These are phyloP conservation scores for Leptobrachium leishanense DNA, from an alignment of 2,113 vertebrate species.

Conservation along the genomic window DNA sequence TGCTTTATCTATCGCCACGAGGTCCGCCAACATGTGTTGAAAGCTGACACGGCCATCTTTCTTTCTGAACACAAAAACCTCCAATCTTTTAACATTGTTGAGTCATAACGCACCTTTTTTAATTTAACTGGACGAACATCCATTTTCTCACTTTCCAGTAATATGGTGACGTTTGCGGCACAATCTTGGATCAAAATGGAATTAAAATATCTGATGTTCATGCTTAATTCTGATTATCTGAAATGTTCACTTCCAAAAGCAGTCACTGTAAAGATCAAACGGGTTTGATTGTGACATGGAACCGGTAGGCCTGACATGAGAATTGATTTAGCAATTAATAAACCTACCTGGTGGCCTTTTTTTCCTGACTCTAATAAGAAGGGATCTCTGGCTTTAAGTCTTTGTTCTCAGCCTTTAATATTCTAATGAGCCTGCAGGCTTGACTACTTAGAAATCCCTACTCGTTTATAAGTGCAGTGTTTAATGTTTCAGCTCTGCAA, in stretches of 20 bases:
- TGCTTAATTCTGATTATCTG: constrained; percentile 26
- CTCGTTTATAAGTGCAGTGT: constrained; percentile 47
- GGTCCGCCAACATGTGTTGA: too few relatives aligned
- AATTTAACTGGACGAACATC: too few relatives aligned
- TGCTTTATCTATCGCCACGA: too few relatives aligned
- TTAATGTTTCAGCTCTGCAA: constrained; percentile 59
- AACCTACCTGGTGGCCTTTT: constrained; percentile 49
- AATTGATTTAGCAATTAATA: constrained; percentile 35
- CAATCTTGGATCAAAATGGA: too few relatives aligned
- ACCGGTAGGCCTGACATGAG: constrained; percentile 21
- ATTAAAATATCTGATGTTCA: constrained; percentile 12
- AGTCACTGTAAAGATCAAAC: constrained; percentile 31
- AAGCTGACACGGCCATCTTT: too few relatives aligned
- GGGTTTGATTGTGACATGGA: not conserved
- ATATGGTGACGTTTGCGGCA: too few relatives aligned
- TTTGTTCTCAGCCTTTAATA: constrained; percentile 63
- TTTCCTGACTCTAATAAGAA: constrained; percentile 48
- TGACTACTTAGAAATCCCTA: too few relatives aligned
- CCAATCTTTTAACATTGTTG: too few relatives aligned
- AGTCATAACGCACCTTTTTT: too few relatives aligned
- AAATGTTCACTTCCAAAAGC: constrained; percentile 36
- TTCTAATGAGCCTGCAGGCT: constrained; percentile 64
- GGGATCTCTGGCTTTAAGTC: constrained; percentile 38
- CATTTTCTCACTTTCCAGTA: too few relatives aligned
- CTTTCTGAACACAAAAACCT: too few relatives aligned